A percentile compares a stretch with the other conserved stretches of the same genome.
phyloP scores from a whole-genome alignment of 2,113 vertebrate species.

The Xenus cinereus region DNA sequence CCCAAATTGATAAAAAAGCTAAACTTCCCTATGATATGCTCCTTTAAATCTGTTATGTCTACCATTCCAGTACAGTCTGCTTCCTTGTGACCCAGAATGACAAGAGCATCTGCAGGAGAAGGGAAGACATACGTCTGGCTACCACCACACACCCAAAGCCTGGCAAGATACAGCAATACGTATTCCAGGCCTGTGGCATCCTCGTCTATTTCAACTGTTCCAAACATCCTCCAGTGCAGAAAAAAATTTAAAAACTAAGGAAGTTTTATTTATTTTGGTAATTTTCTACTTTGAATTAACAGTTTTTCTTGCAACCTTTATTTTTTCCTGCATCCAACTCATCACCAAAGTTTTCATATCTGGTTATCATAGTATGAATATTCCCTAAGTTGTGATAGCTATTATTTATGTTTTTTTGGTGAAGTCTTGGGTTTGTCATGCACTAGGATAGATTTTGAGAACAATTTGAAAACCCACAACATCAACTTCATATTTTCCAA shows the following conservation, averaged over 20 bases:
- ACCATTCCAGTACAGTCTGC: background rate
- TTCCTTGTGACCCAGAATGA: background rate
- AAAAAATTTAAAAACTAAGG: background rate
- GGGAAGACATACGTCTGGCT: background rate
- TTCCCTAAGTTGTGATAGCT: background rate
- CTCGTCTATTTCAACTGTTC: background rate
- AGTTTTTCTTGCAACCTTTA: background rate
- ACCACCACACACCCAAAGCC: background rate
- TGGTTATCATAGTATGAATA: background rate
- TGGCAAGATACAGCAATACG: background rate
- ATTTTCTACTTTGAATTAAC: background rate
- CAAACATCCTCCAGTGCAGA: background rate
- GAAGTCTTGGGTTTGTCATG: background rate
- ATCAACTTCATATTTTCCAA: background rate
- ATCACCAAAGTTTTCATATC: background rate
- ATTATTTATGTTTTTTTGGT: background rate
- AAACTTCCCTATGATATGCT: background rate
- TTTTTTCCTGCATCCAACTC: background rate
- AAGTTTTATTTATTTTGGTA: background rate
- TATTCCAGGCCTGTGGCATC: background rate
- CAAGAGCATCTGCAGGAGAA: slow-evolving; percentile 22
- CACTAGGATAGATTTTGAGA: background rate
- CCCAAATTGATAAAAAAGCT: background rate
- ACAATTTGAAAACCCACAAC: background rate
- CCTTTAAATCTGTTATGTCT: background rate